Conservation (phyloP, 1,140 invertebrate genomes). For the Planococcus citri region DNA sequence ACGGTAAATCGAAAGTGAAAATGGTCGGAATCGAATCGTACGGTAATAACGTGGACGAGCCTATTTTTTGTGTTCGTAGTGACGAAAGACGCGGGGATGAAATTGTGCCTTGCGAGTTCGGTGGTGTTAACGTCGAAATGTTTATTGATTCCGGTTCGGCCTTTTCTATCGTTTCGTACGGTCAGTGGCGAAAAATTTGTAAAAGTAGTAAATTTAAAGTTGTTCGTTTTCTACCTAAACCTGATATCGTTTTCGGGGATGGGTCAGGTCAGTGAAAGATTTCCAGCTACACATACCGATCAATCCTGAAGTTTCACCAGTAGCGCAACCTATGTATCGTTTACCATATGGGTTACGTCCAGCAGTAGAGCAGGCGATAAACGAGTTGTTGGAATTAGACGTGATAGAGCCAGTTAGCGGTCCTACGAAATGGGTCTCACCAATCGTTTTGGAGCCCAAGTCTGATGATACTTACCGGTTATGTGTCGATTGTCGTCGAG, state of each 20-base stretch:
- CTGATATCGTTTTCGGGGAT: no score
- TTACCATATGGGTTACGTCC: not conserved
- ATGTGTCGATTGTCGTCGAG: not conserved
- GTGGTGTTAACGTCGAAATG: not conserved
- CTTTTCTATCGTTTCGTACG: not conserved
- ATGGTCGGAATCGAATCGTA: not conserved
- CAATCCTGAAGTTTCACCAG: not conserved
- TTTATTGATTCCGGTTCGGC: not conserved
- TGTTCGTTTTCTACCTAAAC: no score
- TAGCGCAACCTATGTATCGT: not conserved
- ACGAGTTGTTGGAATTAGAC: not conserved
- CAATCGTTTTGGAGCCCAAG: not conserved
- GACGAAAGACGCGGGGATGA: not conserved
- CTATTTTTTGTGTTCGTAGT: not conserved
- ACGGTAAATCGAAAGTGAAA: not conserved
- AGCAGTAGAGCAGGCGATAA: not conserved
- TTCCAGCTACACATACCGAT: not conserved
- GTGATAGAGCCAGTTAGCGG: not conserved
- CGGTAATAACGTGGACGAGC: no score
- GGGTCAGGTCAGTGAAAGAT: not conserved
- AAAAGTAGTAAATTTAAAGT: not conserved
- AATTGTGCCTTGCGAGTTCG: not conserved
- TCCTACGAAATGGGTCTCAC: not conserved
- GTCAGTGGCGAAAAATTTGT: not conserved
- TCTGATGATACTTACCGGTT: not conserved